Conservation (phyloP, 2,888 invertebrate species). For the Drosophila affinis region DNA sequence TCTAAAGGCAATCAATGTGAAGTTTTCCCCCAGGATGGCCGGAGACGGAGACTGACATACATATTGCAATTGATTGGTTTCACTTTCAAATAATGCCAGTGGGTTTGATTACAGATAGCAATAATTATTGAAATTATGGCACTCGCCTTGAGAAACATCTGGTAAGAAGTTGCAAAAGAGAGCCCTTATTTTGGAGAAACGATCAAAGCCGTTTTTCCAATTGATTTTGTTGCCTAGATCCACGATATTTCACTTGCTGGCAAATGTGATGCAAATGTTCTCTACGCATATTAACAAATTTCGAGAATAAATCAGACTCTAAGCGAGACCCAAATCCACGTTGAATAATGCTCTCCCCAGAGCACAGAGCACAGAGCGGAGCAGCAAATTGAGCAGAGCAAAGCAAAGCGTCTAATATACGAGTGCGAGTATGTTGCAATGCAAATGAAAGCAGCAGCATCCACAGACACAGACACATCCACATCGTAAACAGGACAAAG, state of each 20-base stretch:
- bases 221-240: conserved; percentile 3
- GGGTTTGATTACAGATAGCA: not conserved
- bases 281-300: not conserved
- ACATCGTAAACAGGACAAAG: conserved; percentile 8
- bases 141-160: too few relatives aligned
- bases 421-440: conserved; percentile 17
- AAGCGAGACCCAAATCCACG: conserved; percentile 16
- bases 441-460: conserved; percentile 41
- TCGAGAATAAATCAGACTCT: conserved; percentile 32
- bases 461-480: conserved; percentile 18
- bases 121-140: not conserved
- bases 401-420: conserved; percentile 28
- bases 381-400: conserved; percentile 18
- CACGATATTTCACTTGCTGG: not conserved
- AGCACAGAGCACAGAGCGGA: conserved; percentile 11
- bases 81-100: not conserved
- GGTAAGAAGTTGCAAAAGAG: too few relatives aligned
- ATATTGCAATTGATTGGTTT: too few relatives aligned
- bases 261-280: not conserved
- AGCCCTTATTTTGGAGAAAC: not conserved
- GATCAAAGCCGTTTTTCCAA: not conserved
- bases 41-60: too few relatives aligned
- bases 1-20: not conserved
- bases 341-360: conserved; percentile 13
- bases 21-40: not conserved